Evolutionary conservation across 2,797 vertebrate genomes (phyloP).

Genomic region (Fundulus diaphanus): DNA sequence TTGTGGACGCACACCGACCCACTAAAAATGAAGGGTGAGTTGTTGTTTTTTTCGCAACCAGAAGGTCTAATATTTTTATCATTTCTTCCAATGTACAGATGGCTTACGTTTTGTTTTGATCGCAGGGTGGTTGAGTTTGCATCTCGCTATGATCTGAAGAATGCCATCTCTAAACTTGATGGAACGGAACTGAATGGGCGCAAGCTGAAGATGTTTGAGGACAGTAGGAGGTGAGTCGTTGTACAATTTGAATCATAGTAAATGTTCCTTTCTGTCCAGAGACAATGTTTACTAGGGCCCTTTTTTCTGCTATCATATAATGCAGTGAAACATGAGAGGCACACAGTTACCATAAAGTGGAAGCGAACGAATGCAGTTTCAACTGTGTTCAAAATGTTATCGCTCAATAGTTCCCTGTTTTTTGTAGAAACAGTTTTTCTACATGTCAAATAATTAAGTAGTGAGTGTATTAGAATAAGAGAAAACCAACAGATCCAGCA

Average conservation of each 20-base stretch:
- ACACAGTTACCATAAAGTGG: too few relatives aligned
- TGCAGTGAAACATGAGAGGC: too few relatives aligned
- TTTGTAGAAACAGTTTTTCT: too few relatives aligned
- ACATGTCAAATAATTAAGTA: too few relatives aligned
- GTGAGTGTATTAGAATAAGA: too few relatives aligned
- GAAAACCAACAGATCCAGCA: too few relatives aligned
- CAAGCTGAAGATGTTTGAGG: constrained; percentile 91
- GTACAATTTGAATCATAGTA: neutral
- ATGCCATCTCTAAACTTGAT: constrained; percentile 90
- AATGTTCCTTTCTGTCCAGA: too few relatives aligned
- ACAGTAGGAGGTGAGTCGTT: constrained; percentile 84
- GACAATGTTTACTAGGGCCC: too few relatives aligned
- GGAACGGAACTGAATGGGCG: constrained; percentile 92
- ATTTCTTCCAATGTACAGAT: neutral
- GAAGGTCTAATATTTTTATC: neutral
- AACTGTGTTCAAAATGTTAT: too few relatives aligned
- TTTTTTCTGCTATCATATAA: too few relatives aligned
- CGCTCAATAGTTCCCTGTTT: too few relatives aligned
- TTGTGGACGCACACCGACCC: constrained; percentile 94
- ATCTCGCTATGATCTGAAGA: constrained; percentile 93
- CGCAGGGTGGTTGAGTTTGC: constrained; percentile 94
- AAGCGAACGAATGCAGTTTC: too few relatives aligned
- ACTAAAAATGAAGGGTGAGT: constrained; percentile 93
- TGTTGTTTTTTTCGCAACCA: accelerated
- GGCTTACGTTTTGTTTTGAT: neutral